A percentile compares a stretch with the other conserved stretches of the same genome.
Evolutionary conservation across 2,888 invertebrate species (phyloP).

Genomic region (Terebella lapidaria): DNA sequence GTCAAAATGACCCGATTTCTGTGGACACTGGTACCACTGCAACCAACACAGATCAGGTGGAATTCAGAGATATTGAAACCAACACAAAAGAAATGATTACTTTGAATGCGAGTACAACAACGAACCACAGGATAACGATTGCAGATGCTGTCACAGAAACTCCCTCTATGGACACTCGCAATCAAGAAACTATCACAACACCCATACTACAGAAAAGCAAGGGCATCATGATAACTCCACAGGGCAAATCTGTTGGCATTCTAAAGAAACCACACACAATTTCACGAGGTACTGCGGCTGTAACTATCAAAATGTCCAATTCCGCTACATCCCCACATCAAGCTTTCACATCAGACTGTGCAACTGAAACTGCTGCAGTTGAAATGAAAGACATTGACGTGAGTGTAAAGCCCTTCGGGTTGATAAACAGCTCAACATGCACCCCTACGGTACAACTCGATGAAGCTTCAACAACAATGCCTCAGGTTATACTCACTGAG

Average conservation of each 20-base stretch:
- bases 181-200: neutral
- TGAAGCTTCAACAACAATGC: neutral
- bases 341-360: neutral
- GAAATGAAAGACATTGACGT: neutral
- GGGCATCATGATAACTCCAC: neutral
- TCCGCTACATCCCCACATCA: neutral
- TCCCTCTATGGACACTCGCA: neutral
- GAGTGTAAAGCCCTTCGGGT: neutral
- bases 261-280: constrained; percentile 14
- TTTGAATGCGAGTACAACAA: neutral
- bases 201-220: neutral
- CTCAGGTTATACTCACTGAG: neutral
- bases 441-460: neutral
- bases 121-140: neutral
- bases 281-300: neutral
- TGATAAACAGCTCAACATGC: neutral
- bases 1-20: neutral
- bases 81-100: neutral
- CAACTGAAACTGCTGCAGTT: neutral
- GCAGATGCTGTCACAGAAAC: neutral
- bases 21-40: neutral
- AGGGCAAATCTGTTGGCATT: constrained; percentile 6
- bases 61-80: neutral
- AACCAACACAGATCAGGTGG: neutral
- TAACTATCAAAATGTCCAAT: neutral